These are phyloP conservation scores for Cylas formicarius DNA, from an alignment of 1,140 invertebrate genomes.

Conservation along the genomic window DNA sequence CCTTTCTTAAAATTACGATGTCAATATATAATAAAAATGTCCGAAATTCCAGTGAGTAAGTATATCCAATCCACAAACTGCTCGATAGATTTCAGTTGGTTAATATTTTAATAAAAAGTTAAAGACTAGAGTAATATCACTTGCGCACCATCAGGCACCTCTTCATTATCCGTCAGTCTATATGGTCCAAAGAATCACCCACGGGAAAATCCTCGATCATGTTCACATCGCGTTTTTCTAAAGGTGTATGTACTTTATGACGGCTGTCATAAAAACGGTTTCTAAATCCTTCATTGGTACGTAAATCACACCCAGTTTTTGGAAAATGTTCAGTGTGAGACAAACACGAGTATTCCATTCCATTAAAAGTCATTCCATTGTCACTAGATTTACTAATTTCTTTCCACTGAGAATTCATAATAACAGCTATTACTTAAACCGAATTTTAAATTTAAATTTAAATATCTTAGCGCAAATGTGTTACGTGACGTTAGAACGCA, in stretches of 20 bases:
- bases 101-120: conserved; percentile 15
- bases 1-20: conserved; percentile 24
- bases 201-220: conserved; percentile 31
- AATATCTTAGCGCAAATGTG: too few relatives aligned
- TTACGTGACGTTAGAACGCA: too few relatives aligned
- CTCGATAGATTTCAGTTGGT: conserved; percentile 27
- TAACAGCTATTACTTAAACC: too few relatives aligned
- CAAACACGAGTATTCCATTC: conserved; percentile 29
- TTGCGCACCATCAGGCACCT: conserved; percentile 17
- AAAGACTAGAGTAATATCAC: conserved; percentile 12
- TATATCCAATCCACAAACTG: conserved; percentile 22
- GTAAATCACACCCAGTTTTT: conserved; percentile 13
- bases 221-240: conserved; percentile 20
- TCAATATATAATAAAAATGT: conserved; percentile 25
- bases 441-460: too few relatives aligned
- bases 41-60: conserved; percentile 27
- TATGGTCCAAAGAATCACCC: conserved; percentile 26
- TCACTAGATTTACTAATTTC: too few relatives aligned
- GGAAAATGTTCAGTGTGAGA: conserved; percentile 29
- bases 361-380: too few relatives aligned
- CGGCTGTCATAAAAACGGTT: conserved; percentile 22
- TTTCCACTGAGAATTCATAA: too few relatives aligned
- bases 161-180: conserved; percentile 32
- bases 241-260: conserved; percentile 24
- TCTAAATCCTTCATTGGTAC: conserved; percentile 28